Percentiles rank a stretch among this genome's conserved stretches.
phyloP scores from a whole-genome alignment of 2,113 vertebrate species.

The Isurus oxyrinchus region DNA sequence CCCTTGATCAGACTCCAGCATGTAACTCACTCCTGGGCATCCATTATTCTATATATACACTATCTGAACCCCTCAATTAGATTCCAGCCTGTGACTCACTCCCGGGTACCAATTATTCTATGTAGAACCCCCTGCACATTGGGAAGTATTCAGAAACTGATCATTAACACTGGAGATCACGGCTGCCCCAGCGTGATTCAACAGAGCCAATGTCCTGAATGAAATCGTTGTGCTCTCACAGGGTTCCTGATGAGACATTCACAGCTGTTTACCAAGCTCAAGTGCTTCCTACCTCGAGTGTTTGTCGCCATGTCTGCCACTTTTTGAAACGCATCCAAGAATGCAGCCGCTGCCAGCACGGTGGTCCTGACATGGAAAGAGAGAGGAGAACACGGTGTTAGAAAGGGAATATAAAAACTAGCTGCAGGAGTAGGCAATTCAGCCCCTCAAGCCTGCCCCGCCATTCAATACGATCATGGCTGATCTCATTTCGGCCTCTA shows the following conservation, averaged over 20 bases:
- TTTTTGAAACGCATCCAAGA: constrained; percentile 98
- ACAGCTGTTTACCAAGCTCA: neutral
- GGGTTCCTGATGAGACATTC: neutral
- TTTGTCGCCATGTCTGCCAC: constrained; percentile 98
- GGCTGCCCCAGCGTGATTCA: neutral
- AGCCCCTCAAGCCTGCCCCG: no score
- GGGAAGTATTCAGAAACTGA: neutral
- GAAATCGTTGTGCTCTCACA: neutral
- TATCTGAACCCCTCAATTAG: no score
- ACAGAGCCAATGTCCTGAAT: neutral
- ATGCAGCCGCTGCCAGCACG: constrained; percentile 89
- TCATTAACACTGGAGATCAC: neutral
- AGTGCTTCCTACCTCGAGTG: constrained; percentile 75
- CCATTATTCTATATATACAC: no score
- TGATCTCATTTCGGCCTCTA: no score
- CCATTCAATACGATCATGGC: no score
- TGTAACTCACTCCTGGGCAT: neutral
- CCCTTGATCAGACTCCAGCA: neutral
- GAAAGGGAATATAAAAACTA: neutral
- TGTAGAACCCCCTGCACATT: neutral
- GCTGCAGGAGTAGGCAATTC: no score
- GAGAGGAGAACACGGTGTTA: neutral
- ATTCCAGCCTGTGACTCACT: no score
- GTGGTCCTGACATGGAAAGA: constrained; percentile 68
- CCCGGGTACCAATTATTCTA: no score